Evolutionary conservation across 2,113 vertebrate genomes (phyloP), one percentile per base, ranked within the genome.

Genomic region (Paracanthobrama guichenoti): DNA sequence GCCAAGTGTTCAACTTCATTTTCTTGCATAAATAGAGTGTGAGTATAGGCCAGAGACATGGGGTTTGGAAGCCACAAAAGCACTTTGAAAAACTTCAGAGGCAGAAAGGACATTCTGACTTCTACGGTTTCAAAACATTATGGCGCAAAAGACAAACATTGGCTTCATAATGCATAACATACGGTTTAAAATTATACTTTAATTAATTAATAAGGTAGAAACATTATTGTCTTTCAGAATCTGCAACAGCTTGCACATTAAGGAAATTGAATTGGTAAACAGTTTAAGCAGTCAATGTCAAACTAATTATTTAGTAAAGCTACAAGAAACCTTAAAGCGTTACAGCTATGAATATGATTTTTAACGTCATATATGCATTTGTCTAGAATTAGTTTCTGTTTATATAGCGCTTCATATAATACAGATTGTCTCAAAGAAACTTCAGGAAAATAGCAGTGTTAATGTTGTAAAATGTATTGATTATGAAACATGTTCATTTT

Each of bases 21-120:
- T 94, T 93, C 92, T 91, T 91, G 93, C 91, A 92, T 94, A 95
- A 94, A 94, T 94, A 94, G 93, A 93, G 90, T 93, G 93, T 91
- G 90, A 94, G 88, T 89, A 81, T 85, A 93, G 90, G 92, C 93
- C 94, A 94, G 91, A 91, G 92, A 93, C 93, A 94, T 93, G 92
- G 93, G 94, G 93, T 94, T 94, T 92, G 13, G 86, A 92, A 93
- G 90, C 94, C 94, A 90, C 94, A 92, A 92, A 94, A 91, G 92
- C 92, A 90, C 90, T 90, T 91, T 84, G 53, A 86, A 90, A 92
- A 93, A 94, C 91, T 91, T 93, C 93, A 93, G 91, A 92, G 89
- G 88, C 90, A 88, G 85, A 84, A 62, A 90, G 91, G 91, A 92
- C 90, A 92, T 90, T 91, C 85, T 84, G 89, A 80, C 89, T 55